Base-by-base conservation (phyloP, 1,140 invertebrate species). In the Brachionus angularis region DNA sequence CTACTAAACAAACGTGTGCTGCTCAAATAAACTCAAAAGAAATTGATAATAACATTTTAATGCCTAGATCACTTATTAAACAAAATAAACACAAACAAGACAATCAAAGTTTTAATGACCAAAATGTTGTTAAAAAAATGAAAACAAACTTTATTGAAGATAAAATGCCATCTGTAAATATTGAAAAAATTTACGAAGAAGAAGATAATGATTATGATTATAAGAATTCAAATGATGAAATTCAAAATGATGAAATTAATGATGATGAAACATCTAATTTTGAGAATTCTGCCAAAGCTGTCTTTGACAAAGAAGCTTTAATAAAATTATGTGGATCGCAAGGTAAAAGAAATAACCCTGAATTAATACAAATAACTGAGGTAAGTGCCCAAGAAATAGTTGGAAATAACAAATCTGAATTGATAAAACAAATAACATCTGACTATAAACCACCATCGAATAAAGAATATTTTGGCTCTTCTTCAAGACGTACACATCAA, bases 401-500 rank as follows among this genome's bases (percentile, higher is more conserved):
- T 12, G 62, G 62, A 2, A 36, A 67, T 23, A 67, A 67, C 33
- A 46, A 46, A 21, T 46, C 62, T 27, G 42, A 67, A 23, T 27
- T 67, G n/a, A 29, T 67, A 10, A 67, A 67, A 25, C 62, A 67
- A 50, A 67, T 67, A 7, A 67, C 62, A 5, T 34, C 29, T 14
- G 62, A 67, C 1, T 67, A 67, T 27, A 33, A 25, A 7, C 62
- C 62, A 14, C 62, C 62, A 5, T 67, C 62, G 3, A 67, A 67
- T 18, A 67, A 67, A 47, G 62, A 67, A 39, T 67, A 67, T 16
- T 67, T 67, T 67, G n/a, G 18, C 2, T 46, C 42, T 4, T 67
- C 62, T 2, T 67, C 62, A 4, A 16, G 42, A 18, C 33, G 36
- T 18, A 67, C 42, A 2, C 62, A 67, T 31, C 62, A 67, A n/a